Evolutionary conservation across 2,888 invertebrate genomes (phyloP), one percentile per base, ranked within the genome.

Genomic region (Meliscaeva auricollis): DNA sequence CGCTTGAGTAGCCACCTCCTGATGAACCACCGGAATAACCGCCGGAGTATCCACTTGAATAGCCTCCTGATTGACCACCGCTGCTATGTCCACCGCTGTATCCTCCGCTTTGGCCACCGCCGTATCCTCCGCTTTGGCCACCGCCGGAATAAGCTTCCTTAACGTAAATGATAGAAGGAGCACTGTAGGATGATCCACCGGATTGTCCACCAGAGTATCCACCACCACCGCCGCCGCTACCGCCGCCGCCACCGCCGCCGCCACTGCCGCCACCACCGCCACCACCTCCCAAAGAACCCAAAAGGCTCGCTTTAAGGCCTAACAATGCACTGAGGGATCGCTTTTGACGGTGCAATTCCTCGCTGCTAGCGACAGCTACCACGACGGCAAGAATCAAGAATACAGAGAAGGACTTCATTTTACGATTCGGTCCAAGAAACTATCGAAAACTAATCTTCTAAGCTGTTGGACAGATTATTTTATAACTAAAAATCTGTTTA

Each of bases 381-480:
- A 50, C 77, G 30, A 81, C 52, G 44, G 74, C 54, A 41, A 70
- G 48, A 70, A 79, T n/a, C 41, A 79, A 62, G 3, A 74, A 62
- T 41, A 70, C 69, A 56, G 74, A 41, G 26, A 79, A 79, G 44
- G 69, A 22, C 17, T 66, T 83, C 83, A 83, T 83, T 56, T 74
- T 79, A 74, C 69, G 30, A 56, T 41, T 50, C 83, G 56, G 50
- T 79, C 26, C 74, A 79, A 83, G 69, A 87, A 87, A 87, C 87
- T 88, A 88, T 87, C 88, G 87, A 87, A 89, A 88, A 90, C 90
- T 90, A 90, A 89, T 88, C 84, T 82, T 54, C 64, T 87, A 78
- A 26, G 72, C 73, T 9, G 32, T 35, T 44, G 26, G 56, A 48
- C 87, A 26, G 79, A 87, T 88, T 84, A 88, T 88, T 90, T 91